Evolutionary conservation across 2,888 invertebrate species (phyloP), one percentile per base, ranked within the genome.

Genomic region (Oscheius sp.): DNA sequence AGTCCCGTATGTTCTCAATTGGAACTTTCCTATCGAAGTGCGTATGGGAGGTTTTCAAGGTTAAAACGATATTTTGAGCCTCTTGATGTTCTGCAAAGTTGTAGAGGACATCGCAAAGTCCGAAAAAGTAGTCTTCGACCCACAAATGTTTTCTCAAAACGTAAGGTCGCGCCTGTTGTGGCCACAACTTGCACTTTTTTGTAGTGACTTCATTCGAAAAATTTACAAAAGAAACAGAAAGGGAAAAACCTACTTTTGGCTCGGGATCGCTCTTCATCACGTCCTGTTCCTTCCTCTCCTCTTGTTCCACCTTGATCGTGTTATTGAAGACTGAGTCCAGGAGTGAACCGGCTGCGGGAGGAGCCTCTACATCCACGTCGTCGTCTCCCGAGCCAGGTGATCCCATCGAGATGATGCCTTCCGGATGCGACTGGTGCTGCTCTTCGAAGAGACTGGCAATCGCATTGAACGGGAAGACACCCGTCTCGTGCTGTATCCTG

Each of bases 401-500:
- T 9, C 53, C 53, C 51, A 53, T 32, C n/a, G n/a, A 42, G 42
- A 42, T 35, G n/a, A 50, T 32, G 29, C 32, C 65, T 48, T 29
- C 9, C 65, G 21, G 32, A 33, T n/a, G 53, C 1, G 29, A 13
- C 59, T 13, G 35, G 21, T 21, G 2, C 4, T 48, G 7, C 35
- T 70, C 70, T 48, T 59, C 70, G 32, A 70, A 70, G 10, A 70
- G 58, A 47, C 58, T 37, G 58, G 70, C 70, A 29, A 70, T 70
- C 4, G 70, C 48, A 48, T 57, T 59, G 32, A 70, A 37, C 32
- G 70, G 58, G 21, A 58, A 70, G 5, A 50, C 58, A 2, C 35
- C 55, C 13, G 70, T 58, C 50, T 59, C 70, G 70, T 70, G 70
- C 13, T 57, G 70, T 35, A 70, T 70, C 7, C 59, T 5, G 2